Base-by-base conservation (phyloP, 2,113 vertebrate genomes). In the Mixornis gularis region DNA sequence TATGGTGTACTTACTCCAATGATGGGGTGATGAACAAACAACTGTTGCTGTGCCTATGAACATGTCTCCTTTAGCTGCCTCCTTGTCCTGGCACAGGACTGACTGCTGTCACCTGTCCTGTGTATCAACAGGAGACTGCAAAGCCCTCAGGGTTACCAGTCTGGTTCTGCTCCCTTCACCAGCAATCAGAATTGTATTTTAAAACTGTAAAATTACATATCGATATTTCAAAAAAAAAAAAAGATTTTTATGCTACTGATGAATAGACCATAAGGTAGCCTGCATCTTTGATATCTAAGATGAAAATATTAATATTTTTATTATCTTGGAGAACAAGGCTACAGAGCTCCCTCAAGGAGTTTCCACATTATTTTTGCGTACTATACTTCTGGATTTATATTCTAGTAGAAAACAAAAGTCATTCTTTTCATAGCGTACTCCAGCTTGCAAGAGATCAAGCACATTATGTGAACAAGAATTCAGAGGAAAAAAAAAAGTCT, bases 361-460 rank as follows among this genome's bases (percentile, higher is more conserved):
- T 92, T 64, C 79, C 84, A 76, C 55, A 79, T 72, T 84, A 83
- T 91, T 79, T 90, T 89, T 86, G 49, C 56, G 72, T 43, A n/a
- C 26, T 65, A 21, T 86, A 48, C 46, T 79, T 87, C 6, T 34
- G 29, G 30, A 26, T 70, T 85, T 84, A 76, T 17, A 89, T 58
- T 69, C 63, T 64, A 92, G 8, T 51, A 79, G 68, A 65, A 95
- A 88, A 74, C 18, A 79, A 44, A 87, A 94, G 14, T 79, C 4
- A 58, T 93, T 93, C 13, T 59, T 94, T 77, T 94, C 65, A 66
- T 78, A 73, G 44, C 3, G 3, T 40, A 63, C 25, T 85, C 44
- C 34, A 70, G 80, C 43, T 89, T 78, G 32, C 46, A 66, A 49
- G 21, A 94, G 63, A 93, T 84, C 68, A 89, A 86, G 44, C 26